phyloP scores from a whole-genome alignment of 2,888 invertebrate genomes.

The Artemia sinica region DNA sequence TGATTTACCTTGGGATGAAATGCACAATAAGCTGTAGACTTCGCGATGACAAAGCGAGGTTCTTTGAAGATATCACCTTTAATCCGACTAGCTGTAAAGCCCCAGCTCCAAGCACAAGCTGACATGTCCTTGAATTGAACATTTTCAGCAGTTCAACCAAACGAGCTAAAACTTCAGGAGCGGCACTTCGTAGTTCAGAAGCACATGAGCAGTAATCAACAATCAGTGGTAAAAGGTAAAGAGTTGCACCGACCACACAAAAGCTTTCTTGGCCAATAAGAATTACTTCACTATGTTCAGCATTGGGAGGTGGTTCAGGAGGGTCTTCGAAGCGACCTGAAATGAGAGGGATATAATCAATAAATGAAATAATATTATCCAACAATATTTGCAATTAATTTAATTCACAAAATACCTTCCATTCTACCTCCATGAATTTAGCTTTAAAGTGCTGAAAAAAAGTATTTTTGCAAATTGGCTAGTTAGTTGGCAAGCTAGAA shows the following conservation, averaged over 20 bases:
- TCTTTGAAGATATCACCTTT: conserved; percentile 83
- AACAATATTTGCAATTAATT: no score
- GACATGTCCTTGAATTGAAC: conserved; percentile 74
- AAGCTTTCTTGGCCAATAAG: not conserved
- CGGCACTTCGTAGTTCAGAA: conserved; percentile 54
- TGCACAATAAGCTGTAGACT: conserved; percentile 52
- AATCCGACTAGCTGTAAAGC: conserved; percentile 84
- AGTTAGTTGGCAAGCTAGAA: no score
- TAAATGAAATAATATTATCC: no score
- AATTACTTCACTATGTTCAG: not conserved
- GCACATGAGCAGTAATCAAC: conserved; percentile 74
- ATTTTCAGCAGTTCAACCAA: conserved; percentile 72
- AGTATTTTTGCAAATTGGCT: no score
- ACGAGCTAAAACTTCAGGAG: conserved; percentile 60
- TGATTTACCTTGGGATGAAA: conserved; percentile 23
- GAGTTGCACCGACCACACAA: conserved; percentile 30
- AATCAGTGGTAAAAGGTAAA: conserved; percentile 55
- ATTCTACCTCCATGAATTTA: no score
- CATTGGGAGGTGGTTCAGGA: not conserved
- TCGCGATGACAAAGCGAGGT: conserved; percentile 68
- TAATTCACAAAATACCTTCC: no score
- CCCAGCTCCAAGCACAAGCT: conserved; percentile 86
- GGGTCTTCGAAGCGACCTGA: not conserved
- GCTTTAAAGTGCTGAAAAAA: no score
- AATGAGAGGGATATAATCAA: not conserved